phyloP scores from a whole-genome alignment of 2,113 vertebrate species.

The Amphiprion ocellaris region DNA sequence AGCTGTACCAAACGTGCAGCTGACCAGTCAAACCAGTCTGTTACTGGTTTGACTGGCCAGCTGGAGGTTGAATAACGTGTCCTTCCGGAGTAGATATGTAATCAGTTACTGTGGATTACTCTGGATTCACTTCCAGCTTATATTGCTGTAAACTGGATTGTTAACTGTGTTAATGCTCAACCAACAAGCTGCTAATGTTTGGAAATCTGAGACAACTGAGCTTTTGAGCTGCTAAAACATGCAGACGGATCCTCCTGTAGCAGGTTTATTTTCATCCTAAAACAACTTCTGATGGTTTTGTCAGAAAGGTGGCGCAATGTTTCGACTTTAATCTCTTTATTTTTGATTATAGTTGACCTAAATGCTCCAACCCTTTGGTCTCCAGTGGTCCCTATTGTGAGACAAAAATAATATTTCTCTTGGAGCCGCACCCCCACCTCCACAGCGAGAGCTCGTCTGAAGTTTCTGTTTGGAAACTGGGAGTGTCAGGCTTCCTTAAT shows the following conservation, averaged over 20 bases:
- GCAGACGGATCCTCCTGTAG: too few species aligned
- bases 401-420: constrained; percentile 25
- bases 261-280: too few species aligned
- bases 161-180: neutral
- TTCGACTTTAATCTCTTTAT: neutral
- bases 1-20: neutral
- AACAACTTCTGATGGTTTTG: neutral
- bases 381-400: neutral
- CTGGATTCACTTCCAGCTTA: neutral
- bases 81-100: neutral
- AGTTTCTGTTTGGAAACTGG: constrained; percentile 60
- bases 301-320: neutral
- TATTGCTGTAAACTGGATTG: neutral
- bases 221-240: neutral
- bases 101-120: neutral
- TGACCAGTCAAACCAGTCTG: neutral
- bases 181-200: neutral
- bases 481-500: constrained; percentile 22
- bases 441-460: constrained; percentile 24
- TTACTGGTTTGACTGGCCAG: neutral
- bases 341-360: neutral
- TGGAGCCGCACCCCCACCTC: constrained; percentile 10
- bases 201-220: neutral
- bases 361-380: neutral
- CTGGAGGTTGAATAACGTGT: neutral